Evolutionary conservation across 2,113 vertebrate genomes (phyloP).

Genomic region (Pluvianellus socialis): DNA sequence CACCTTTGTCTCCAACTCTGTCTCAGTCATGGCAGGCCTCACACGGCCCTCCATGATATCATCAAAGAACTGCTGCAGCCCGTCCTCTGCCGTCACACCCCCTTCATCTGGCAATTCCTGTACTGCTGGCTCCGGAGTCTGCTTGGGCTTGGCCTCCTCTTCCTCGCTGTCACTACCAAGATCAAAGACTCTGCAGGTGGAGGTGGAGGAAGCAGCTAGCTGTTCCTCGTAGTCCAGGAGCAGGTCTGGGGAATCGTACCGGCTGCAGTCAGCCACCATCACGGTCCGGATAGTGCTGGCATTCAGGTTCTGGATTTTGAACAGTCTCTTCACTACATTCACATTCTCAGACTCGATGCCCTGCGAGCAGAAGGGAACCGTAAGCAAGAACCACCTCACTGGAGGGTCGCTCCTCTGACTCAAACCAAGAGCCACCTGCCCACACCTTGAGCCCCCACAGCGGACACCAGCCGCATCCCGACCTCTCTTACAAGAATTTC

Average conservation of each 20-base stretch:
- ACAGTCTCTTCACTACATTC: constrained; percentile 97
- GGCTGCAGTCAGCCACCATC: constrained; percentile 94
- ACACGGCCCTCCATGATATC: constrained; percentile 64
- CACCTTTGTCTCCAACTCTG: constrained; percentile 83
- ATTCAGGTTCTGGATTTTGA: constrained; percentile 97
- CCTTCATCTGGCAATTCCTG: not conserved
- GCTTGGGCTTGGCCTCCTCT: constrained; percentile 60
- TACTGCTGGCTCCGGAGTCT: not conserved
- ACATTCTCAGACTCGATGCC: constrained; percentile 94
- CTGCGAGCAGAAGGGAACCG: constrained; percentile 54
- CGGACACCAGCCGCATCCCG: accelerated
- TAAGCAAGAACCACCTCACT: not conserved
- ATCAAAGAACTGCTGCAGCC: constrained; percentile 73
- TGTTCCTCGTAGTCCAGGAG: constrained; percentile 84
- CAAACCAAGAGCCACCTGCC: not conserved
- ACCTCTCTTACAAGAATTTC: not conserved
- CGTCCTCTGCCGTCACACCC: not conserved
- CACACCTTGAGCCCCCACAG: accelerated
- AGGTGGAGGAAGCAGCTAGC: constrained; percentile 33
- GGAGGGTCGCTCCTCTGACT: not conserved
- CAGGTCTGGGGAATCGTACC: constrained; percentile 86
- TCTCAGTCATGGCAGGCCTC: constrained; percentile 65
- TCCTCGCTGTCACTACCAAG: constrained; percentile 79
- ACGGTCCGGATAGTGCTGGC: constrained; percentile 95
- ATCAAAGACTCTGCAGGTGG: constrained; percentile 77